A percentile compares a stretch with the other conserved stretches of the same genome.
These are phyloP conservation scores for Lepidothrix coronata DNA, from an alignment of 2,113 vertebrate species.

Conservation along the genomic window DNA sequence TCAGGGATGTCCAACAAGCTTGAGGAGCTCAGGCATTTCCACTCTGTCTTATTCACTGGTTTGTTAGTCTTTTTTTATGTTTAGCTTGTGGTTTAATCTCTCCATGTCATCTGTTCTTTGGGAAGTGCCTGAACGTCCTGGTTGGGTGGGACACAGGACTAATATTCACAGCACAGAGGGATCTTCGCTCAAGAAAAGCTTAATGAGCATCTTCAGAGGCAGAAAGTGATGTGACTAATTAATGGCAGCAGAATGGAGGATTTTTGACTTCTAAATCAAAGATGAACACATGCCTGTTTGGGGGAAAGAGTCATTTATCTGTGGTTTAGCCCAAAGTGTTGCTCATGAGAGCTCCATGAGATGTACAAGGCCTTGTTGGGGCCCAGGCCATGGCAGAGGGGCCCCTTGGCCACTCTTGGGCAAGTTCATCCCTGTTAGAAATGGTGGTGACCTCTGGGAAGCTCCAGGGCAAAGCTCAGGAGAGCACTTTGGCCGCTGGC, in stretches of 20 bases:
- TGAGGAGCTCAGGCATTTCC: background rate
- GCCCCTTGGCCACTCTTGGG: background rate
- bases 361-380: background rate
- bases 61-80: background rate
- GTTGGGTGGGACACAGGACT: background rate
- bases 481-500: background rate
- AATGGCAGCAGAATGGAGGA: background rate
- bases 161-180: background rate
- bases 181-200: background rate
- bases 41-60: background rate
- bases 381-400: background rate
- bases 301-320: background rate
- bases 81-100: background rate
- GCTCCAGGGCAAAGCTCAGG: background rate
- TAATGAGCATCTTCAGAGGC: slow-evolving; percentile 19
- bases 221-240: background rate
- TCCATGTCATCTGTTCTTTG: background rate
- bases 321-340: background rate
- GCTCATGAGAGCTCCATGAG: background rate
- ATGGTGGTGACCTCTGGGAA: background rate
- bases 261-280: background rate
- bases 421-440: background rate
- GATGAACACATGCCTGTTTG: accelerated
- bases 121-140: background rate
- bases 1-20: background rate